Evolutionary conservation across 2,113 vertebrate genomes (phyloP).

Genomic region (Phoenicopterus ruber): DNA sequence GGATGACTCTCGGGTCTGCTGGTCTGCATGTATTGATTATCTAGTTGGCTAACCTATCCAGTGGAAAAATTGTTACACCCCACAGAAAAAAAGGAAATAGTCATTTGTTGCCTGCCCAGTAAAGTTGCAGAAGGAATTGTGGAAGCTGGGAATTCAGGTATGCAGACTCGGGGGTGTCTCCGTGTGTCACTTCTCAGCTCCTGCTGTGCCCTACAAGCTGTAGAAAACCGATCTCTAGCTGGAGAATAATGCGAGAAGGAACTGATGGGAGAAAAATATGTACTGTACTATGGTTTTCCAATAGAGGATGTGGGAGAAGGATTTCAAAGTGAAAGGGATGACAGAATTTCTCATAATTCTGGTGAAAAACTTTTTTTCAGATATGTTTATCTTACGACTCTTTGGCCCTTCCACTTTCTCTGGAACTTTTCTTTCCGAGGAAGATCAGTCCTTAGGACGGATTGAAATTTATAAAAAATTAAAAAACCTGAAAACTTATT

Average conservation of each 20-base stretch:
- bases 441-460: not conserved
- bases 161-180: not conserved
- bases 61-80: not conserved
- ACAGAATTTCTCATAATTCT: not conserved
- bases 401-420: not conserved
- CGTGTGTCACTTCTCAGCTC: not conserved
- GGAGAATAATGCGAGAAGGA: not conserved
- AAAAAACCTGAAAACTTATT: not conserved
- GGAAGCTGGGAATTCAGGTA: not conserved
- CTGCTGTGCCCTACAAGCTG: not conserved
- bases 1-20: not conserved
- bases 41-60: not conserved
- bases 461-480: not conserved
- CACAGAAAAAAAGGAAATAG: not conserved
- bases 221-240: not conserved
- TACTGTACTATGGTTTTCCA: not conserved
- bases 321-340: not conserved
- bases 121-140: not conserved
- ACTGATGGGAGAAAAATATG: not conserved
- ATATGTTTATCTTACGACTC: not conserved
- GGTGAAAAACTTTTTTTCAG: not conserved
- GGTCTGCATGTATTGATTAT: not conserved
- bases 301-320: not conserved
- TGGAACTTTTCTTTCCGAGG: not conserved
- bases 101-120: not conserved